Conservation (phyloP, 2,888 invertebrate species). For the Athalia rosae region DNA sequence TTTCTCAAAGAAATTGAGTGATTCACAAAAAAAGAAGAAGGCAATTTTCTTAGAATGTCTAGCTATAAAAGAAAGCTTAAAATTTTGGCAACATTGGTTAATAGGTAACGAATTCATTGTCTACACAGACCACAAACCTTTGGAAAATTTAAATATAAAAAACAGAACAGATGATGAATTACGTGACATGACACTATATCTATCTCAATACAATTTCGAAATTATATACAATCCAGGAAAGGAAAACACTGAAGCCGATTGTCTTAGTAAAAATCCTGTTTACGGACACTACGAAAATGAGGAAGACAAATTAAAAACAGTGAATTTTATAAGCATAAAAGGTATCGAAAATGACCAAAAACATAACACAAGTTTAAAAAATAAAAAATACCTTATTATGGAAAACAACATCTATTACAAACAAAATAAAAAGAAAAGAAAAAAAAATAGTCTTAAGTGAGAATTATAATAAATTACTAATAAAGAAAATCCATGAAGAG, state of each 20-base stretch:
- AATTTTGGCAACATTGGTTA: slow-evolving; percentile 25
- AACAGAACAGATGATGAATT: slow-evolving; percentile 51
- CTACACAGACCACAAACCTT: slow-evolving; percentile 38
- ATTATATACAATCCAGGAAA: slow-evolving; percentile 52
- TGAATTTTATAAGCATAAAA: slow-evolving; percentile 49
- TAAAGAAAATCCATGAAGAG: slow-evolving; percentile 27
- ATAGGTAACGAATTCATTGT: slow-evolving; percentile 4
- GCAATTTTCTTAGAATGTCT: slow-evolving; percentile 26
- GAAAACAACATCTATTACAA: slow-evolving; percentile 38
- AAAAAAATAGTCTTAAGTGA: slow-evolving; percentile 14
- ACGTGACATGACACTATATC: slow-evolving; percentile 51
- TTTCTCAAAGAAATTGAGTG: slow-evolving; percentile 49
- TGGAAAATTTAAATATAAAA: slow-evolving; percentile 53
- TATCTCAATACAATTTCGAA: slow-evolving; percentile 53
- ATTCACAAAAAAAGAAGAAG: slow-evolving; percentile 20
- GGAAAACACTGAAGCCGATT: slow-evolving; percentile 52
- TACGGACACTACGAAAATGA: slow-evolving; percentile 50
- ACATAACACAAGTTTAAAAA: slow-evolving; percentile 36
- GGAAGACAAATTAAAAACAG: slow-evolving; percentile 49
- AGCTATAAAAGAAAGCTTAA: slow-evolving; percentile 17
- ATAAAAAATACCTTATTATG: slow-evolving; percentile 24
- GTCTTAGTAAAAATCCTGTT: slow-evolving; percentile 52
- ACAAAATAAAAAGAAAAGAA: slow-evolving; percentile 4
- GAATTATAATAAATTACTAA: slow-evolving; percentile 35
- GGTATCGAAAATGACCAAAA: slow-evolving; percentile 50